Evolutionary conservation across 2,113 vertebrate species (phyloP), one percentile per base, ranked within the genome.

Genomic region (Fregetta grallaria): DNA sequence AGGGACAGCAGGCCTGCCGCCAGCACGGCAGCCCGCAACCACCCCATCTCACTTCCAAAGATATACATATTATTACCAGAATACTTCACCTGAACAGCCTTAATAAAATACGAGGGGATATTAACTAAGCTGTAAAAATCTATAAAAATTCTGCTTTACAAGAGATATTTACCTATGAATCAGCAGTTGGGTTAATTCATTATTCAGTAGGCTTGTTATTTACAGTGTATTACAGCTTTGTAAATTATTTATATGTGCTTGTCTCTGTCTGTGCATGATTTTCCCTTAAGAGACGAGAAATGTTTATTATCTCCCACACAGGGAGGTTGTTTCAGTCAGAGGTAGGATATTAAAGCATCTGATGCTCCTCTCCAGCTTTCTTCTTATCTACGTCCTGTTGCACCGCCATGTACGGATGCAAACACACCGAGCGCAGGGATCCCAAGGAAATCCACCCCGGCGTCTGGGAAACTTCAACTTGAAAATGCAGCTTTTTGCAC

Each of bases 121-220:
- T 98, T 98, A 98, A 98, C 92, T 92, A 97, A 98, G 96, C 93
- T 92, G 94, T 97, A 97, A 97, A 98, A 98, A 97, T 97, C 97
- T 95, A 98, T 98, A 93, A 97, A 98, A 98, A 93, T 84, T 97
- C 96, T 97, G 93, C 98, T 98, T 98, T 97, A 97, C 97, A 97
- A 97, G 97, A 97, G 96, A 98, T 97, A 98, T 97, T 98, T 98
- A 97, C 97, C 96, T 98, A 97, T 98, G 98, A 98, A 98, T 98
- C 98, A 98, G 98, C 98, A 98, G 97, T 98, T 98, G 96, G 94
- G 95, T 98, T 98, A 98, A 98, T 98, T 98, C 97, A 98, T 98
- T 98, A 98, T 98, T 98, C 98, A 98, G 96, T 8, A 97, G 96
- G 94, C 88, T 98, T 97, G 97, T 98, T 98, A 98, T 98, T 98